phyloP scores from a whole-genome alignment of 2,888 invertebrate species.

The Cataglyphis rosenhaueri region DNA sequence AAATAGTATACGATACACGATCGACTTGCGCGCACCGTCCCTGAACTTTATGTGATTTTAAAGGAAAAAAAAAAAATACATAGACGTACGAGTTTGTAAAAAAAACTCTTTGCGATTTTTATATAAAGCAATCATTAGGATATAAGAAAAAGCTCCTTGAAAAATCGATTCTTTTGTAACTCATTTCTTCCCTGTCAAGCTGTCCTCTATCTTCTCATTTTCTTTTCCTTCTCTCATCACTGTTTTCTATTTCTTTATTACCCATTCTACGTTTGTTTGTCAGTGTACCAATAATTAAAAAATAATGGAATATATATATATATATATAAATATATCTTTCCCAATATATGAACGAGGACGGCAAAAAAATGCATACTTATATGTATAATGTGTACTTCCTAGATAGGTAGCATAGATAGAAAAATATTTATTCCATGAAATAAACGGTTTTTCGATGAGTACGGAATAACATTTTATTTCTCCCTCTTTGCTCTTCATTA shows the following conservation, averaged over 20 bases:
- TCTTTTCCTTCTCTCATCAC: background rate
- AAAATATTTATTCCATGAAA: constrained; percentile 84
- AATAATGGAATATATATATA: constrained; percentile 75
- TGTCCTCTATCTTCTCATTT: constrained; percentile 24
- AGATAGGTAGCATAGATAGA: constrained; percentile 83
- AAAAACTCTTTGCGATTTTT: constrained; percentile 49
- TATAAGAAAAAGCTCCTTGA: constrained; percentile 45
- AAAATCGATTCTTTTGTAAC: constrained; percentile 42
- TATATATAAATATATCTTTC: constrained; percentile 32
- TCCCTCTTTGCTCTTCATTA: background rate
- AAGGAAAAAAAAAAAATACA: constrained; percentile 21
- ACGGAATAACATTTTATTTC: constrained; percentile 57
- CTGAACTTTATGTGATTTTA: constrained; percentile 53
- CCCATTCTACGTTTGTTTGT: constrained; percentile 71
- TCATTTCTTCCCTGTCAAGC: background rate
- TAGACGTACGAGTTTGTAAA: constrained; percentile 29
- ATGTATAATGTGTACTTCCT: constrained; percentile 83
- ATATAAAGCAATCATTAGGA: constrained; percentile 56
- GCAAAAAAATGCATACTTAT: constrained; percentile 78
- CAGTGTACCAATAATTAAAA: constrained; percentile 74
- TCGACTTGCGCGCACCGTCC: constrained; percentile 55
- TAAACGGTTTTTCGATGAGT: constrained; percentile 82
- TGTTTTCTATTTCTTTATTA: background rate
- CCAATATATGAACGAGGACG: constrained; percentile 76
- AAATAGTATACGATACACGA: constrained; percentile 60